Conservation (phyloP, 2,113 vertebrate species). For the Sorex fumeus region DNA sequence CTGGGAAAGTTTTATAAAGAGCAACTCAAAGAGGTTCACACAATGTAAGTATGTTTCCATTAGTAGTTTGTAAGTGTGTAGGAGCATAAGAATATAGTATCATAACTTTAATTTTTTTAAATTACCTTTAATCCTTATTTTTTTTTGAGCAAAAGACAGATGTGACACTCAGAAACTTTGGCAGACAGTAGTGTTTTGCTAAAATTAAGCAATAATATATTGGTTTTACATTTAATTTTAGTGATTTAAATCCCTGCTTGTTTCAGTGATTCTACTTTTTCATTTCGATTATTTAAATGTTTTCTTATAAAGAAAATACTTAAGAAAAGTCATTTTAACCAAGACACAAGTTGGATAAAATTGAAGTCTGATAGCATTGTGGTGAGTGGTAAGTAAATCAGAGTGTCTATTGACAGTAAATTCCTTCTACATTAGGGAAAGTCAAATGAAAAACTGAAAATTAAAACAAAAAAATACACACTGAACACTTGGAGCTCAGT, state of each 20-base stretch:
- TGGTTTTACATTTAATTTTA: slow-evolving; percentile 21
- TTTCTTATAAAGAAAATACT: slow-evolving; percentile 38
- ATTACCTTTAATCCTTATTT: not conserved
- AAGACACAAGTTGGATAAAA: not conserved
- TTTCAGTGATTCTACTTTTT: slow-evolving; percentile 54
- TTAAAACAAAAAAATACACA: not conserved
- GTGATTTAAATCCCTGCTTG: not conserved
- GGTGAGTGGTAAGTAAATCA: not conserved
- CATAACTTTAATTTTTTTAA: slow-evolving; percentile 6
- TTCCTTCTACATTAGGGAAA: slow-evolving; percentile 2
- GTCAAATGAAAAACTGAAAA: not conserved
- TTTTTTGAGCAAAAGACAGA: not conserved
- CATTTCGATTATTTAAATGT: slow-evolving; percentile 20
- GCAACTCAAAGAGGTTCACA: not conserved
- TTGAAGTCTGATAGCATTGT: not conserved
- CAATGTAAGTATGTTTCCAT: not conserved
- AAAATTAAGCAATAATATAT: slow-evolving; percentile 45
- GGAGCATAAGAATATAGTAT: not conserved
- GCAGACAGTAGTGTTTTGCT: not conserved
- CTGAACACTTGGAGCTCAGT: not conserved
- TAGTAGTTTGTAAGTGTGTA: not conserved
- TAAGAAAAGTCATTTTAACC: not conserved
- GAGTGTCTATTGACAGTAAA: not conserved
- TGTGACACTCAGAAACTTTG: not conserved
- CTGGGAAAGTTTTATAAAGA: not conserved